Conservation (phyloP, 2,888 invertebrate species). For the Girardia tigrina region DNA sequence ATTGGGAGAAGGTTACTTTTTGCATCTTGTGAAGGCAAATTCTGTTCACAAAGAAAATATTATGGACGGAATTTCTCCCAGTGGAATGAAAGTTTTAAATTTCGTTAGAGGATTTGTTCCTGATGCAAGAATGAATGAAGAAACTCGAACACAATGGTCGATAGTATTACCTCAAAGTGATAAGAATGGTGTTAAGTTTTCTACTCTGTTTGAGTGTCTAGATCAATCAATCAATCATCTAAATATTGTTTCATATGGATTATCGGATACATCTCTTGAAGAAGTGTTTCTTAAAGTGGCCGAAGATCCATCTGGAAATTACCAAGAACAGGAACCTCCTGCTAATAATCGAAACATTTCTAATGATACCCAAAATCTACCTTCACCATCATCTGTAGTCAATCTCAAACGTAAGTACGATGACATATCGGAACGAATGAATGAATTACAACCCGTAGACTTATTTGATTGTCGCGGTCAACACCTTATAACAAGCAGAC, state of each 20-base stretch:
- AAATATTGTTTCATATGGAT: slow-evolving; percentile 50
- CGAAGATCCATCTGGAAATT: slow-evolving; percentile 41
- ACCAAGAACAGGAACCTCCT: background rate
- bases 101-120: background rate
- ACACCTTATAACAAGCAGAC: slow-evolving; percentile 40
- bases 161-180: background rate
- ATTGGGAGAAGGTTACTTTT: slow-evolving; percentile 38
- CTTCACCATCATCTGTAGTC: background rate
- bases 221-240: background rate
- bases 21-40: background rate
- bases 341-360: background rate
- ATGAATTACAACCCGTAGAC: background rate
- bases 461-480: background rate
- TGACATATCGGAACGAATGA: no score
- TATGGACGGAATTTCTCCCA: background rate
- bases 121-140: background rate
- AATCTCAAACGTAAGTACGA: background rate
- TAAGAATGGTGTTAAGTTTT: background rate
- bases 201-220: background rate
- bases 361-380: background rate
- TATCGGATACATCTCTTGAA: slow-evolving; percentile 57
- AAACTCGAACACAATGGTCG: background rate
- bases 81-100: background rate
- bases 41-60: background rate
- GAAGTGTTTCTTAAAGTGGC: slow-evolving; percentile 54